Conservation (phyloP, 2,113 vertebrate genomes). For the Delphinapterus leucas region DNA sequence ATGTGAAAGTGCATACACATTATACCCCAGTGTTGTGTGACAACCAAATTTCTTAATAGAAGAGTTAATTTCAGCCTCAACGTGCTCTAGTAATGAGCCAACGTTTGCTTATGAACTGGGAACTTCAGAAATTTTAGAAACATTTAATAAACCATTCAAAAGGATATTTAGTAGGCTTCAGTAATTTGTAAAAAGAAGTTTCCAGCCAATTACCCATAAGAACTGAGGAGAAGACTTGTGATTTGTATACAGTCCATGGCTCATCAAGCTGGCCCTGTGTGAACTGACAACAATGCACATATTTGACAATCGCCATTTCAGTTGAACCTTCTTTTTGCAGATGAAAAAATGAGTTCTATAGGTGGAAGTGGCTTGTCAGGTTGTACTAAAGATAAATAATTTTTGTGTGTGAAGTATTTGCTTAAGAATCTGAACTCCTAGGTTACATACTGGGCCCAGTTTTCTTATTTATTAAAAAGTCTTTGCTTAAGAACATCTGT, state of each 20-base stretch:
- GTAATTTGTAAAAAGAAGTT: conserved; percentile 19
- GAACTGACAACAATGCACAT: not conserved
- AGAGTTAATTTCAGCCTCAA: not conserved
- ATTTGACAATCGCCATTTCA: not conserved
- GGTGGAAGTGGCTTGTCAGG: not conserved
- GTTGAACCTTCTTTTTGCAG: not conserved
- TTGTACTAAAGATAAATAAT: not conserved
- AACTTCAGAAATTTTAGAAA: not conserved
- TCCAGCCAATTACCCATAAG: not conserved
- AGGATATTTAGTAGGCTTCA: not conserved
- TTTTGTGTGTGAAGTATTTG: not conserved
- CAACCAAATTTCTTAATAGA: not conserved
- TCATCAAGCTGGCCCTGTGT: not conserved
- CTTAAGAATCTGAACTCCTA: not conserved
- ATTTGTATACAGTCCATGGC: not conserved
- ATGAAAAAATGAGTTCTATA: not conserved
- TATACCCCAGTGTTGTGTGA: not conserved
- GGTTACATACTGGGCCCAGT: not conserved
- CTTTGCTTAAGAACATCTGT: not conserved
- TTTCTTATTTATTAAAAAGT: not conserved
- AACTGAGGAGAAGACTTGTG: not conserved
- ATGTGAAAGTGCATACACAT: not conserved
- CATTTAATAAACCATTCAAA: not conserved
- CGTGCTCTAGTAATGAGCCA: not conserved
- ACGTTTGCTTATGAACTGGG: not conserved